Conservation (phyloP, 2,113 vertebrate genomes). For the Cyanocitta stelleri region DNA sequence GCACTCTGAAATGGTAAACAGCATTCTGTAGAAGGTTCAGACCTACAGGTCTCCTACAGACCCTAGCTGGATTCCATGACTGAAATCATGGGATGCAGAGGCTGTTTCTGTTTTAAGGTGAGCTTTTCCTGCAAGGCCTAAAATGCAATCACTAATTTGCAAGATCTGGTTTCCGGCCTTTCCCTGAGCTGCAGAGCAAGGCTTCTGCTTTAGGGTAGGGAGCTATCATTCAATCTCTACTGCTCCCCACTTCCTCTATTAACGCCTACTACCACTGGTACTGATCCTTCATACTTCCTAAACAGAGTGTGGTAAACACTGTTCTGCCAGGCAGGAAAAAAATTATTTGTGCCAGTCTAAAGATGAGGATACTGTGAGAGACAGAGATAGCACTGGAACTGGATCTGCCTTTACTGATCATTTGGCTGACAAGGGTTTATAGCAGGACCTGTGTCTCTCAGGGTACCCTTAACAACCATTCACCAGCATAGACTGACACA, state of each 20-base stretch:
- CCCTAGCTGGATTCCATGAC: neutral
- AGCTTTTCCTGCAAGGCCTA: neutral
- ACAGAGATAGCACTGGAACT: neutral
- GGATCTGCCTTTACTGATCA: neutral
- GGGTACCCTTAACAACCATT: neutral
- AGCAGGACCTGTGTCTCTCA: neutral
- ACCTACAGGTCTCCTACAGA: neutral
- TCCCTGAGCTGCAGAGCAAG: neutral
- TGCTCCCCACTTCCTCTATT: neutral
- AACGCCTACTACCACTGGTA: neutral
- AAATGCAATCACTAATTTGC: neutral
- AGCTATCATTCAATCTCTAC: fast-evolving
- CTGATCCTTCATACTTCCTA: neutral
- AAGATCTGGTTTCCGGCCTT: neutral
- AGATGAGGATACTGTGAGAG: neutral
- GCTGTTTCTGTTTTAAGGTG: neutral
- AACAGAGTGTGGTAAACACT: neutral
- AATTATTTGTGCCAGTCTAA: neutral
- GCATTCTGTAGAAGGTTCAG: neutral
- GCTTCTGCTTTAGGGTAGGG: neutral
- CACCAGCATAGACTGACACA: neutral
- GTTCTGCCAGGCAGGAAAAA: neutral
- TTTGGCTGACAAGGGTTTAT: neutral
- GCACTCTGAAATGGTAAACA: neutral
- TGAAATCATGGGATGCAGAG: neutral